phyloP scores from a whole-genome alignment of 2,888 invertebrate genomes.

The Rotaria sp. region DNA sequence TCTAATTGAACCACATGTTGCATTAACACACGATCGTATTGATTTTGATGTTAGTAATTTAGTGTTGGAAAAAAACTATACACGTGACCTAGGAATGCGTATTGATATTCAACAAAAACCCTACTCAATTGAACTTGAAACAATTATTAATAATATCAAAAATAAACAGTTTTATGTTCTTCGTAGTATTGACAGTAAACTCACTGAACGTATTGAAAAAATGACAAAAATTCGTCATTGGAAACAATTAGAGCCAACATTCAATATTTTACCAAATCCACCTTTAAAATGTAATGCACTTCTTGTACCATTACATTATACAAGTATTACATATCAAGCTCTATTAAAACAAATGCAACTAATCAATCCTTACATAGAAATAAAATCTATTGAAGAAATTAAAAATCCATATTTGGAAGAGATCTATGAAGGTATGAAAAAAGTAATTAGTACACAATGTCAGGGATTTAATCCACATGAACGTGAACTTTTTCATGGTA shows the following conservation, averaged over 20 bases:
- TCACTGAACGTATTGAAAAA: not conserved
- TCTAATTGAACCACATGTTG: not conserved
- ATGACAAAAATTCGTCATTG: not conserved
- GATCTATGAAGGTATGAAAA: not conserved
- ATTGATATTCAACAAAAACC: not conserved
- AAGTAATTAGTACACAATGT: not conserved
- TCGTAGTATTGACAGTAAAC: not conserved
- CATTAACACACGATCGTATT: not conserved
- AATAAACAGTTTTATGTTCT: not conserved
- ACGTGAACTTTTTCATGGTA: not conserved
- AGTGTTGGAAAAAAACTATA: not conserved
- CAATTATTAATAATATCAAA: not conserved
- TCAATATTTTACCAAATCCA: not conserved
- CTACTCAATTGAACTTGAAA: not conserved
- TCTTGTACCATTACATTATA: not conserved
- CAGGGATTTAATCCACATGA: not conserved
- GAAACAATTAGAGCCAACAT: not conserved
- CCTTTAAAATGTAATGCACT: not conserved
- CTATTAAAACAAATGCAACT: not conserved
- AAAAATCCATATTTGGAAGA: not conserved
- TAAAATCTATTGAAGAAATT: not conserved
- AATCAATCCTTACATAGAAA: not conserved
- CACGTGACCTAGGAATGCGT: not conserved
- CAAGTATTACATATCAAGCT: not conserved
- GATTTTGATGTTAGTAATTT: slow-evolving; percentile 5